phyloP scores from a whole-genome alignment of 2,888 invertebrate species.

The Dorcus hopei region DNA sequence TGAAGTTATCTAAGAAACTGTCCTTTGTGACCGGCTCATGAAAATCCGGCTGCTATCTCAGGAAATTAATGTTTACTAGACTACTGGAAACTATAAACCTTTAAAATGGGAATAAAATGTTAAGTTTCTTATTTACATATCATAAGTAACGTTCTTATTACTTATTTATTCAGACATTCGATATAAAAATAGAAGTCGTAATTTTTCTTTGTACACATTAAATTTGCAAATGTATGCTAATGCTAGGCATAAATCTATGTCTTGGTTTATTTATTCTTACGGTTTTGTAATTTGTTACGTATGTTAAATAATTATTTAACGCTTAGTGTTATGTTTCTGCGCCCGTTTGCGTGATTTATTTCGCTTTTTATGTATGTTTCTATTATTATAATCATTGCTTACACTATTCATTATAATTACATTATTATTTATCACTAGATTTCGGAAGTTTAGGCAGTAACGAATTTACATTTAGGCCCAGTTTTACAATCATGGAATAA shows the following conservation, averaged over 20 bases:
- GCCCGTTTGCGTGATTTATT: no score
- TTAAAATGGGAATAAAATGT: constrained; percentile 45
- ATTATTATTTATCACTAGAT: no score
- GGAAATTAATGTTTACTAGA: constrained; percentile 40
- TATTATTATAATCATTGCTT: no score
- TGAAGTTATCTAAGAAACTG: constrained; percentile 38
- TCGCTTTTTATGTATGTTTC: no score
- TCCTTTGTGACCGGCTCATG: constrained; percentile 35
- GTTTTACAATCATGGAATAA: no score
- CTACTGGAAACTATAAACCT: constrained; percentile 43
- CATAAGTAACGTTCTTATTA: constrained; percentile 13
- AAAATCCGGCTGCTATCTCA: constrained; percentile 36
- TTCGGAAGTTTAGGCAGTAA: no score
- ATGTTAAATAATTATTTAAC: no score
- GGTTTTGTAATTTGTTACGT: no score
- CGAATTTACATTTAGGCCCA: no score
- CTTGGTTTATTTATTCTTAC: not conserved
- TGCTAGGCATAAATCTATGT: not conserved
- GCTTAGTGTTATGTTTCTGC: no score
- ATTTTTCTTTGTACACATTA: not conserved
- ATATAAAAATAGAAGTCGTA: not conserved
- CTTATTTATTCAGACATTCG: not conserved
- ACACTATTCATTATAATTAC: no score
- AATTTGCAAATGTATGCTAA: not conserved
- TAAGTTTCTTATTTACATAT: constrained; percentile 29